phyloP scores from a whole-genome alignment of 23 tunicate genomes.

The Trididemnum nubilum region DNA sequence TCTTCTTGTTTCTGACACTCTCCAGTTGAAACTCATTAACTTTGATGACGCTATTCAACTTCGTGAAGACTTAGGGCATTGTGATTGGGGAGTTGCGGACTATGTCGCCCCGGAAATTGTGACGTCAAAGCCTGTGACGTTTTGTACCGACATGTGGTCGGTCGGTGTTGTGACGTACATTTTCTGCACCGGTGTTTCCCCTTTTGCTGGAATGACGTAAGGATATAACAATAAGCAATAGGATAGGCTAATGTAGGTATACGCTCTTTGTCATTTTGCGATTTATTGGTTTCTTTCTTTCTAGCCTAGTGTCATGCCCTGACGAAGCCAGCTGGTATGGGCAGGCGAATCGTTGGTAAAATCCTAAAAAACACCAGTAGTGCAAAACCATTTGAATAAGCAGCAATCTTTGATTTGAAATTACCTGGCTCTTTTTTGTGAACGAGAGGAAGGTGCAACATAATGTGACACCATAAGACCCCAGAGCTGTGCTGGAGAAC shows the following conservation, averaged over 20 bases:
- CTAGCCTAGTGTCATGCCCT: too few relatives aligned
- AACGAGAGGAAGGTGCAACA: too few relatives aligned
- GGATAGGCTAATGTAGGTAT: not conserved
- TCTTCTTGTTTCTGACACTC: conserved; percentile 24
- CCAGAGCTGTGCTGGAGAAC: too few relatives aligned
- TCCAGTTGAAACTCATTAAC: conserved; percentile 46
- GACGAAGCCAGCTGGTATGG: too few relatives aligned
- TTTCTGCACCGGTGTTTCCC: conserved; percentile 66
- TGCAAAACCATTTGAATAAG: too few relatives aligned
- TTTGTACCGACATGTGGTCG: conserved; percentile 83
- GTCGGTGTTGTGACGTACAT: conserved; percentile 66
- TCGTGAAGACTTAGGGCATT: not conserved
- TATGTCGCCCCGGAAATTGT: conserved; percentile 79
- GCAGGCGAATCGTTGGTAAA: too few relatives aligned
- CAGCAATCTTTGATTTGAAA: too few relatives aligned
- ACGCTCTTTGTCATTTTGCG: too few relatives aligned
- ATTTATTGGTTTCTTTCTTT: too few relatives aligned
- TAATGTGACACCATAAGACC: too few relatives aligned
- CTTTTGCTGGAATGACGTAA: conserved; percentile 72
- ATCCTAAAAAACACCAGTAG: too few relatives aligned
- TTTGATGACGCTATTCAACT: conserved; percentile 45
- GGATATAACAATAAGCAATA: not conserved
- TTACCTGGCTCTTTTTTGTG: too few relatives aligned
- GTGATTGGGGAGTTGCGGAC: conserved; percentile 69
- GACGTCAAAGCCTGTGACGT: conserved; percentile 30